Base-by-base conservation (phyloP, 2,113 vertebrate species). In the Nerophis lumbriciformis region DNA sequence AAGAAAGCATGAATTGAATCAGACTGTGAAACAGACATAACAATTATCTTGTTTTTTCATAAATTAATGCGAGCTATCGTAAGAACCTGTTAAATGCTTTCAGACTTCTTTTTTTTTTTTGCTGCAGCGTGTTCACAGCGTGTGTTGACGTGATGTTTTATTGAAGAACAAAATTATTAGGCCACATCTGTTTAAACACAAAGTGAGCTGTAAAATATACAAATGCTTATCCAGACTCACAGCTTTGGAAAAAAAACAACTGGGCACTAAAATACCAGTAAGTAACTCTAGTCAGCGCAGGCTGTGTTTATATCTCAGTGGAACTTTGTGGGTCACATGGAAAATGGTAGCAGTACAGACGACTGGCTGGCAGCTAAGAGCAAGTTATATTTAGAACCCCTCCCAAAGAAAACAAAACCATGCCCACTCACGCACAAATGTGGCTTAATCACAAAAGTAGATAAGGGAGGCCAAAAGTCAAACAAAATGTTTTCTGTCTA, bases 331-430 rank as follows among this genome's bases (percentile, higher is more conserved):
- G 76, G 80, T 76, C 78, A 76, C 64, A 77, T 83, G 83, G 78
- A 85, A 88, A 84, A 77, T 64, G 77, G 86, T 76, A 81, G 76
- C 66, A 5, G 58, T 48, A 57, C 62, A 66, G 64, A 55, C 63
- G 48, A 61, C 59, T 69, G 61, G 67, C 72, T 75, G 66, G 63
- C 73, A 63, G 68, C 71, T 67, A n/a, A 1, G 42, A 53, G 68
- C 39, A 49, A 60, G 74, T 73, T 88, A 88, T 84, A 84, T 80
- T 77, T 88, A 89, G 86, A 79, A 42, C 42, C 42, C 42, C 11
- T 8, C 39, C 11, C 35, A 52, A 71, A 67, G 76, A 78, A 83
- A 84, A 85, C 73, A 83, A 84, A 79, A 65, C 70, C 59, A 59
- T 63, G 54, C 44, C 50, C 65, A 11, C 65, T 50, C 48, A 63